Evolutionary conservation across 2,888 invertebrate genomes (phyloP).

Genomic region (Erebia palarica): DNA sequence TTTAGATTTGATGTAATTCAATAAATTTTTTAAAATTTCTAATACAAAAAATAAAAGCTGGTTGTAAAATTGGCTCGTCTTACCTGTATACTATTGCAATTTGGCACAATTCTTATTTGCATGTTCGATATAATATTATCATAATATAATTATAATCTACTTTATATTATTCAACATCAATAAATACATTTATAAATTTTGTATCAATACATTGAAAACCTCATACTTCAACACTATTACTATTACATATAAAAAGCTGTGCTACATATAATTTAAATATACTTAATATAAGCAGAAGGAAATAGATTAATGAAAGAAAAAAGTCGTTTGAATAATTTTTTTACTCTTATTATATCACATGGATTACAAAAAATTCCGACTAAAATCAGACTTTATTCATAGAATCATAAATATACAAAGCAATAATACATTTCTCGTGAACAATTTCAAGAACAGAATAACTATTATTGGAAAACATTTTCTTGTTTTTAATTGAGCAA

Average conservation of each 20-base stretch:
- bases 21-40: background rate
- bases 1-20: too few species aligned
- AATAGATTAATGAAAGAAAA: constrained; percentile 61
- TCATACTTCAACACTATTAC: constrained; percentile 51
- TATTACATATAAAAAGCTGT: constrained; percentile 59
- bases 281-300: constrained; percentile 50
- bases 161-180: constrained; percentile 54
- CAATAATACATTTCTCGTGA: constrained; percentile 16
- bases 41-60: constrained; percentile 48
- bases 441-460: constrained; percentile 26
- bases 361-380: constrained; percentile 71
- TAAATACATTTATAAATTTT: constrained; percentile 55
- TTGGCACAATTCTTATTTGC: constrained; percentile 60
- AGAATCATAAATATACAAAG: constrained; percentile 41
- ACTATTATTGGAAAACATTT: constrained; percentile 17
- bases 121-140: constrained; percentile 28
- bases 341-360: constrained; percentile 72
- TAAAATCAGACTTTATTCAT: constrained; percentile 64
- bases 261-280: constrained; percentile 54
- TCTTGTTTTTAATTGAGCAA: constrained; percentile 13
- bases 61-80: constrained; percentile 58
- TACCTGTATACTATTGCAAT: constrained; percentile 68
- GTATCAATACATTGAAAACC: constrained; percentile 40
- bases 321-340: constrained; percentile 60
- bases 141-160: constrained; percentile 49